Conservation (phyloP, 2,888 invertebrate genomes). For the Tetragonula carbonaria region DNA sequence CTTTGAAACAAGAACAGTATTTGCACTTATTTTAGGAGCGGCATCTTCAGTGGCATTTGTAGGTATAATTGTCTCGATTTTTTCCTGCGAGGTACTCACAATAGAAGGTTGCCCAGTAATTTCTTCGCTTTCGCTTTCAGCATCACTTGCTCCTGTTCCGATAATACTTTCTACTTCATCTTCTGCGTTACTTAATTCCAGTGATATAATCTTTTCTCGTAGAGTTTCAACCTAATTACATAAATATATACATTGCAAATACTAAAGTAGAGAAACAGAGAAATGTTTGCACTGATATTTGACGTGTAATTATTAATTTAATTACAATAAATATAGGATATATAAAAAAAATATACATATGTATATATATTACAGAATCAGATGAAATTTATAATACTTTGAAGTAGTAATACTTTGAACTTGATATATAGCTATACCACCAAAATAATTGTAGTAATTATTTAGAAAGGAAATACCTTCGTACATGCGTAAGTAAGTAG, state of each 20-base stretch:
- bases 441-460: constrained; percentile 22
- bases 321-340: constrained; percentile 11
- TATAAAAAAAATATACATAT: constrained; percentile 5
- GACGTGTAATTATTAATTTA: constrained; percentile 11
- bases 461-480: constrained; percentile 7
- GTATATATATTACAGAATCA: constrained; percentile 8
- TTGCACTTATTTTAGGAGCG: constrained; percentile 83
- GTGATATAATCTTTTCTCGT: constrained; percentile 95
- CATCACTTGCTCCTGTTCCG: constrained; percentile 80
- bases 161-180: constrained; percentile 84
- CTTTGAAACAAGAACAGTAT: constrained; percentile 67
- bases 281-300: constrained; percentile 13
- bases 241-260: constrained; percentile 47
- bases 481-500: constrained; percentile 46
- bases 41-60: constrained; percentile 86
- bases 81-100: constrained; percentile 84
- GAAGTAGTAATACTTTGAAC: constrained; percentile 14
- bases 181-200: constrained; percentile 91
- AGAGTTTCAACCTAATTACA: constrained; percentile 92
- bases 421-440: constrained; percentile 37
- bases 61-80: constrained; percentile 85
- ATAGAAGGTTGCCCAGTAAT: constrained; percentile 82
- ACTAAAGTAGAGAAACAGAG: background rate
- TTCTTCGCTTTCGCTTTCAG: constrained; percentile 81
- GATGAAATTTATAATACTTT: constrained; percentile 11